phyloP scores from a whole-genome alignment of 1,140 invertebrate genomes.

The Anoplophora glabripennis region DNA sequence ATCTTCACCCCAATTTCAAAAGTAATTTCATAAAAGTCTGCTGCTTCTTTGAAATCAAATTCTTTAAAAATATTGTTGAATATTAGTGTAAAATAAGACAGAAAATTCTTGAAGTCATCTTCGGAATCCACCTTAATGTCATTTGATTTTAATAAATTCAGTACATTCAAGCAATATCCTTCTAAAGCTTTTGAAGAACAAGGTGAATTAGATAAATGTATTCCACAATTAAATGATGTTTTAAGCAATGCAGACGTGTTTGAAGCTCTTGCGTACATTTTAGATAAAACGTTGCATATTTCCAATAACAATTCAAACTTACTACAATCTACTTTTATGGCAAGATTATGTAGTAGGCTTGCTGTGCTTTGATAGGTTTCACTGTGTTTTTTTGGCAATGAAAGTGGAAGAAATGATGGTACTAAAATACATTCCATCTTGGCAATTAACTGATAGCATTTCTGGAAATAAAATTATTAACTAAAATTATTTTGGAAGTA shows the following conservation, averaged over 20 bases:
- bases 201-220: background rate
- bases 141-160: background rate
- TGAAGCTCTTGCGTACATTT: background rate
- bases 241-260: background rate
- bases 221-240: slow-evolving; percentile 1
- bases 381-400: slow-evolving; percentile 1
- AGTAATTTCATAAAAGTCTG: background rate
- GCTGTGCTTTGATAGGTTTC: background rate
- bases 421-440: slow-evolving; percentile 12
- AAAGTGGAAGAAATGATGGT: slow-evolving; percentile 1
- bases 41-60: slow-evolving; percentile 6
- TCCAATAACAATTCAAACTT: background rate
- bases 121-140: background rate
- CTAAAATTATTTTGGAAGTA: background rate
- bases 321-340: background rate
- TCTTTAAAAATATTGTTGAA: background rate
- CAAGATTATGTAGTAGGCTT: slow-evolving; percentile 4
- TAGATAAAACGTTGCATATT: background rate
- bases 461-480: slow-evolving; percentile 4
- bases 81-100: background rate
- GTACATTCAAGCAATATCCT: background rate
- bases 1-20: background rate
- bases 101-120: background rate
- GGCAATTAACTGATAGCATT: background rate
- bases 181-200: background rate